Conservation (phyloP, 2,888 invertebrate species). For the Phorcus lineatus region DNA sequence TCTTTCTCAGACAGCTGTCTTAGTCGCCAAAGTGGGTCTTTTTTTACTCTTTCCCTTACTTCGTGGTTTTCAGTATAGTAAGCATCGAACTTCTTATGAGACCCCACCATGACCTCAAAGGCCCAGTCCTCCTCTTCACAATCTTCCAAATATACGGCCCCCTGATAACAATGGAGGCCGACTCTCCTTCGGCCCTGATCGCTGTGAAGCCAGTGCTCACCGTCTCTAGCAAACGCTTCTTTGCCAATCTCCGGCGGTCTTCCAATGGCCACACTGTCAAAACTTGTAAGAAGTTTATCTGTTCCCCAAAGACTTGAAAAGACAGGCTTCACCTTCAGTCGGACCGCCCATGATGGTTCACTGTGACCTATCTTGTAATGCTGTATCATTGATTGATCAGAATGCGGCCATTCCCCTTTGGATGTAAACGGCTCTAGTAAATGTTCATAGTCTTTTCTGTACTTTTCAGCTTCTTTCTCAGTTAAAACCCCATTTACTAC, state of each 20-base stretch:
- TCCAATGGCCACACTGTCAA: conserved; percentile 68
- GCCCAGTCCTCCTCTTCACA: conserved; percentile 56
- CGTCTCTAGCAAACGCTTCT: conserved; percentile 44
- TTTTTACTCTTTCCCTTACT: neutral
- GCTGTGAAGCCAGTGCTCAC: conserved; percentile 59
- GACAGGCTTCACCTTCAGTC: conserved; percentile 59
- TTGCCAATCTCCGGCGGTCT: conserved; percentile 65
- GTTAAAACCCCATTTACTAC: conserved; percentile 54
- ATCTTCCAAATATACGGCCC: conserved; percentile 54
- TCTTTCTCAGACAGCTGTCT: conserved; percentile 43
- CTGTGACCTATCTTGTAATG: conserved; percentile 60
- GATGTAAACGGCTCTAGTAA: conserved; percentile 55
- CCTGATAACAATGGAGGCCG: conserved; percentile 67
- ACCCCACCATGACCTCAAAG: conserved; percentile 47
- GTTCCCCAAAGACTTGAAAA: conserved; percentile 66
- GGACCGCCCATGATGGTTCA: conserved; percentile 60
- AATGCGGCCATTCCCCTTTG: conserved; percentile 48
- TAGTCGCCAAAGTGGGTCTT: neutral
- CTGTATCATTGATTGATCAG: conserved; percentile 57
- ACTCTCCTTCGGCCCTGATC: conserved; percentile 58
- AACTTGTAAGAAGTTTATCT: conserved; percentile 62
- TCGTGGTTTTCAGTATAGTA: neutral
- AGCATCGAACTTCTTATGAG: conserved; percentile 39
- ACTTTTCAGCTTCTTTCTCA: conserved; percentile 48
- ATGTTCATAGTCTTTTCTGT: conserved; percentile 45